Base-by-base conservation (phyloP, 2,888 invertebrate genomes). In the Hetaerina titia region DNA sequence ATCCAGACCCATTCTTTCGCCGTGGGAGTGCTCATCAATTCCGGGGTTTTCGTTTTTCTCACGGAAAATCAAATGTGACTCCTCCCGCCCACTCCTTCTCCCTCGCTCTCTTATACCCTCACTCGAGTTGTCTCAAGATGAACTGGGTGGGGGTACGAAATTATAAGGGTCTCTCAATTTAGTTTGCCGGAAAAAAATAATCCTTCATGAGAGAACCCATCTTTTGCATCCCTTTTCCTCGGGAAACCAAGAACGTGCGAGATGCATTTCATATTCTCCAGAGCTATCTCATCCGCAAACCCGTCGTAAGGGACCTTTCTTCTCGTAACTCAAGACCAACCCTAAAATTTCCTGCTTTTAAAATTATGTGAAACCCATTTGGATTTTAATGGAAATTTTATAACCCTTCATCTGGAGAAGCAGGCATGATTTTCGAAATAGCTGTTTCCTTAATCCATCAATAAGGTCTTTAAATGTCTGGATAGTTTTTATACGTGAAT, bases 311-410 rank as follows among this genome's bases (percentile, higher is more conserved):
- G 15, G 81, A 81, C 81, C 45, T 60, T 17, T 11, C 81, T 81
- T 81, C n/a, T 31, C 81, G 22, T 81, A 81, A 31, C 81, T 81
- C 31, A 81, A 31, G 31, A 31, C 81, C 11, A 13, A 22, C 81
- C 81, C 81, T 31, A 81, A 81, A 81, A 81, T 81, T 81, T 31
- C 22, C 81, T 0, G 22, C 81, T 13, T 31, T 8, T 25, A 81
- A 31, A 81, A 31, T 81, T 22, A 31, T 31, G 25, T 31, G 81
- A 81, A 31, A 31, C 81, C 81, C 45, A 7, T 81, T 81, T 31
- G 31, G 25, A 81, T 81, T 81, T 81, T 81, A 81, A 81, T 31
- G 81, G 9, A 13, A 81, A 81, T 81, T 81, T 81, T 81, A 81
- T 31, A 81, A 22, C 69, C n/a, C 25, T 81, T 22, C 81, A 13